Base-by-base conservation (phyloP, 2,113 vertebrate species). In the Petrocephalus zakoni region DNA sequence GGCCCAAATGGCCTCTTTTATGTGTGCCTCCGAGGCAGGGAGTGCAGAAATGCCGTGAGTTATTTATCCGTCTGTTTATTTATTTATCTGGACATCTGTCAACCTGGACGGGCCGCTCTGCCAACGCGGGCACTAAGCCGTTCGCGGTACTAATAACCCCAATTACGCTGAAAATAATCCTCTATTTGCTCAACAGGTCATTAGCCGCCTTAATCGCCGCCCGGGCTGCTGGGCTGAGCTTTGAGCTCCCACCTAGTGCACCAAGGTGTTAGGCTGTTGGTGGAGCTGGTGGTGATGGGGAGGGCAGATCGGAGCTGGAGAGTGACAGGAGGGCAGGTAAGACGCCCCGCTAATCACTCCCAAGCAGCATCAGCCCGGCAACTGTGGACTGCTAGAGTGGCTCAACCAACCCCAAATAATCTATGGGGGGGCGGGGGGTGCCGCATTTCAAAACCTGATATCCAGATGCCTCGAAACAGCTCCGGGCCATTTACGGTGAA, bases 111-210 rank as follows among this genome's bases (percentile, higher is more conserved):
- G 25, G 46, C 89, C 29, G 56, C 51, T 15, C 42, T 25, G 25
- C 25, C n/a, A 58, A 47, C 15, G 58, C 46, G 29, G 82, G 91
- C 64, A 72, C 89, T 88, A 83, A 90, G 90, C 87, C 87, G 56
- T 90, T 87, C 42, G 89, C 29, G 89, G 92, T 89, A 90, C 93
- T 93, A 87, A 89, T 75, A 93, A 68, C 89, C 89, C 90, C 92
- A 94, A 94, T 95, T 93, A 94, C 90, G 91, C 89, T 90, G 68
- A 90, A 93, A 90, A 92, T 94, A 95, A 95, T 92, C 93, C 93
- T 87, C 90, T 95, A 90, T 95, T 95, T 95, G 91, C 93, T 92
- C 93, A 95, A 95, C 95, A 95, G 90, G 90, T 93, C 93, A 92
- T 95, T 92, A 94, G 90, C 90, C 75, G 78, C 90, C 89, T 84